A percentile compares a stretch with the other conserved stretches of the same genome.
Conservation (phyloP, 2,888 invertebrate genomes). For the Agrochola macilenta region DNA sequence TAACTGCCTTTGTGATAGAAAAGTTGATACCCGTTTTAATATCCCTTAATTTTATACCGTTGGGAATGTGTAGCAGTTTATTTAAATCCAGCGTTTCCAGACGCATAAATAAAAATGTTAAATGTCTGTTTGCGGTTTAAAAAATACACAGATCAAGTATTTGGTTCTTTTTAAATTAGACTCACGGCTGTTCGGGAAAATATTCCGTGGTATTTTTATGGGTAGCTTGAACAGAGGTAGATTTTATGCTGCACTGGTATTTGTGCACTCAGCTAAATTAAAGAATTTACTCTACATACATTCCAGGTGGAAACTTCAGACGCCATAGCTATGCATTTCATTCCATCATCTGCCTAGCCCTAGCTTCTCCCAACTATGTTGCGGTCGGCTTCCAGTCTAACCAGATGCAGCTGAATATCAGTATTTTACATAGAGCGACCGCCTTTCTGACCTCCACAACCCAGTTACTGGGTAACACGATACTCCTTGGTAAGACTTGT, state of each 20-base stretch:
- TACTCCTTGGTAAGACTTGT: no score
- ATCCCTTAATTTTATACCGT: slow-evolving; percentile 38
- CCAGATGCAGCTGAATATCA: no score
- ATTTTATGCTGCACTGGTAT: slow-evolving; percentile 1
- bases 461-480: no score
- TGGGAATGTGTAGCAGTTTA: slow-evolving; percentile 46
- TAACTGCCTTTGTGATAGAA: slow-evolving; percentile 47
- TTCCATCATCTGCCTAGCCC: not conserved
- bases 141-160: slow-evolving; percentile 46
- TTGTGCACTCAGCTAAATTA: slow-evolving; percentile 25
- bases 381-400: no score
- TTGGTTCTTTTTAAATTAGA: slow-evolving; percentile 52
- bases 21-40: slow-evolving; percentile 38
- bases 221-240: slow-evolving; percentile 9
- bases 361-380: no score
- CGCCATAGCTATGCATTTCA: not conserved
- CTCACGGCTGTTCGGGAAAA: slow-evolving; percentile 22
- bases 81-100: slow-evolving; percentile 51
- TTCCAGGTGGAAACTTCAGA: not conserved
- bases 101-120: slow-evolving; percentile 56
- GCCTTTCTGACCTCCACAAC: no score
- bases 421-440: no score
- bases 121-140: slow-evolving; percentile 55
- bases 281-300: not conserved
- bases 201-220: slow-evolving; percentile 27